Percentiles rank a stretch among this genome's conserved stretches.
Conservation (phyloP, 2,888 invertebrate species). For the Orchesella flavescens region DNA sequence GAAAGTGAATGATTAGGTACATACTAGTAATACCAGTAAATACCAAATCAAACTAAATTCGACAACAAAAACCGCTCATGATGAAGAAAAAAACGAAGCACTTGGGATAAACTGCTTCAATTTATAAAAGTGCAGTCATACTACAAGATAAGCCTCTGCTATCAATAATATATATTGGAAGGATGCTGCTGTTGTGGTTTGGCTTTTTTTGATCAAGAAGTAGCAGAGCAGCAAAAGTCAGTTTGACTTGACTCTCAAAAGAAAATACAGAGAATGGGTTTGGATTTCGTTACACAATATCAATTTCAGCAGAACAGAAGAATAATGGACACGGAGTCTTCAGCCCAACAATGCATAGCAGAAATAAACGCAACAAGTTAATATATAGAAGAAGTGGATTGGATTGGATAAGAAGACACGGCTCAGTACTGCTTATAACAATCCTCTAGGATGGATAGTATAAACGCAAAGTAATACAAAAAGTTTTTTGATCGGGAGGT, state of each 20-base stretch:
- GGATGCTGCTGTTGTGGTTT: background rate
- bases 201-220: no score
- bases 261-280: no score
- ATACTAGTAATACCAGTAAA: slow-evolving; percentile 17
- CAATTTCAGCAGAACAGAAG: no score
- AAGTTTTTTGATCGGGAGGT: no score
- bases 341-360: no score
- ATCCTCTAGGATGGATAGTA: slow-evolving; percentile 11
- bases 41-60: slow-evolving; percentile 9
- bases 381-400: background rate
- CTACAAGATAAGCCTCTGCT: background rate
- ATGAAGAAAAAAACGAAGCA: background rate
- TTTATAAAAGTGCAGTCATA: background rate
- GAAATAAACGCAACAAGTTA: no score
- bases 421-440: slow-evolving; percentile 8
- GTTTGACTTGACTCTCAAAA: no score
- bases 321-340: no score
- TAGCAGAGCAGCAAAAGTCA: no score
- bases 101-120: no score
- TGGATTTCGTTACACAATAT: no score
- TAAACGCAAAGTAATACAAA: background rate
- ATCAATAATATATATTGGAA: background rate
- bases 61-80: background rate
- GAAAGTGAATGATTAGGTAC: background rate
- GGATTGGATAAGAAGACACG: background rate